These are phyloP conservation scores for Tragelaphus scriptus DNA, from an alignment of 2,113 vertebrate species.

Conservation along the genomic window DNA sequence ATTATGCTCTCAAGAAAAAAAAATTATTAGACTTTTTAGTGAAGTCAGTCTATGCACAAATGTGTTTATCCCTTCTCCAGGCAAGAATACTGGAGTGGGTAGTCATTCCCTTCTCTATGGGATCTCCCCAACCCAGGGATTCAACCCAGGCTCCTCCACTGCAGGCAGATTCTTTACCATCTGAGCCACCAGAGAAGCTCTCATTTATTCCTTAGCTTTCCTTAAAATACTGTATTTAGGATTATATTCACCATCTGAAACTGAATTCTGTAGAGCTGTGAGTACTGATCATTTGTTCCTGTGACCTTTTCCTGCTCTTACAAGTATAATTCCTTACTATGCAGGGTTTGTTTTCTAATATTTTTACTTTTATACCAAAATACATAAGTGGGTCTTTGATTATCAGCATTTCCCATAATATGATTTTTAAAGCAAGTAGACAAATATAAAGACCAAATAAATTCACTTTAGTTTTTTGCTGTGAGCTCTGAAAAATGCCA, in stretches of 20 bases:
- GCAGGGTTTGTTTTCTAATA: neutral
- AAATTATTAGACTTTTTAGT: neutral
- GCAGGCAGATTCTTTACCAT: neutral
- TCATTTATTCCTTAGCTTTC: neutral
- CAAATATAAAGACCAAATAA: constrained; percentile 1
- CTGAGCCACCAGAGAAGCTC: neutral
- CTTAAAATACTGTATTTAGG: neutral
- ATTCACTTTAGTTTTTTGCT: neutral
- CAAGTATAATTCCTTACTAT: neutral
- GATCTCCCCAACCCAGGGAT: neutral
- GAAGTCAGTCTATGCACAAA: neutral
- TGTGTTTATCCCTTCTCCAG: neutral
- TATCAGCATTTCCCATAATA: neutral
- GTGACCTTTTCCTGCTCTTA: neutral
- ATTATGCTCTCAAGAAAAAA: neutral
- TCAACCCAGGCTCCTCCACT: neutral
- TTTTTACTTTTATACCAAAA: constrained; percentile 22
- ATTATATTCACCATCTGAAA: neutral
- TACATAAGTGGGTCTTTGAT: neutral
- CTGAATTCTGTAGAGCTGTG: neutral
- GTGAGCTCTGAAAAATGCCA: neutral
- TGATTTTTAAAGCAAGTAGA: neutral
- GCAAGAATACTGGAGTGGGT: neutral
- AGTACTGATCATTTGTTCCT: neutral
- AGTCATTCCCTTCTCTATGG: neutral